Percentiles rank a stretch among this genome's conserved stretches.
phyloP scores from a whole-genome alignment of 2,113 vertebrate species.

The Tetrax tetrax region DNA sequence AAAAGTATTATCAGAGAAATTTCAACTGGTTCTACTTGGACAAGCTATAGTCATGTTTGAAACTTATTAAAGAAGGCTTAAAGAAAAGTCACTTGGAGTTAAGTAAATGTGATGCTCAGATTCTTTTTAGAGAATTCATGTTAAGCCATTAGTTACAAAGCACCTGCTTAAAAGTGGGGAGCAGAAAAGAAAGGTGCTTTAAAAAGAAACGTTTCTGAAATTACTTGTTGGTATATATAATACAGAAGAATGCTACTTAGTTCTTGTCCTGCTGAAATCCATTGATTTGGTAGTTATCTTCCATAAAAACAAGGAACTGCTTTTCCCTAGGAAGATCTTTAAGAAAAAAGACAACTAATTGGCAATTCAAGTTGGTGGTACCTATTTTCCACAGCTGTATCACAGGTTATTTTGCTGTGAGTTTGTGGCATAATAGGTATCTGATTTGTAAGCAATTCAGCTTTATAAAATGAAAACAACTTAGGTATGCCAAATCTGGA shows the following conservation, averaged over 20 bases:
- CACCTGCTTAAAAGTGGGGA: neutral
- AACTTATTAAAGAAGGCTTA: neutral
- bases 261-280: neutral
- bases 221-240: neutral
- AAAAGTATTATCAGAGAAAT: neutral
- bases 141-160: neutral
- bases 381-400: neutral
- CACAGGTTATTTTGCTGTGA: neutral
- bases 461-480: conserved; percentile 9
- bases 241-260: neutral
- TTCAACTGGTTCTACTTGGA: neutral
- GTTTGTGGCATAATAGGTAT: neutral
- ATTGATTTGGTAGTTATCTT: neutral
- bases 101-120: neutral
- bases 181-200: neutral
- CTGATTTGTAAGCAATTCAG: neutral
- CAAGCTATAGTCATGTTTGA: neutral
- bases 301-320: neutral
- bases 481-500: conserved; percentile 8
- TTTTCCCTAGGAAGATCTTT: neutral
- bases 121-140: neutral
- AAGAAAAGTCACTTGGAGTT: neutral
- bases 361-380: neutral
- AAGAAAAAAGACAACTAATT: neutral
- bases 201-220: neutral